phyloP scores from a whole-genome alignment of 2,888 invertebrate genomes.

The Nipponacmea schrenckii region DNA sequence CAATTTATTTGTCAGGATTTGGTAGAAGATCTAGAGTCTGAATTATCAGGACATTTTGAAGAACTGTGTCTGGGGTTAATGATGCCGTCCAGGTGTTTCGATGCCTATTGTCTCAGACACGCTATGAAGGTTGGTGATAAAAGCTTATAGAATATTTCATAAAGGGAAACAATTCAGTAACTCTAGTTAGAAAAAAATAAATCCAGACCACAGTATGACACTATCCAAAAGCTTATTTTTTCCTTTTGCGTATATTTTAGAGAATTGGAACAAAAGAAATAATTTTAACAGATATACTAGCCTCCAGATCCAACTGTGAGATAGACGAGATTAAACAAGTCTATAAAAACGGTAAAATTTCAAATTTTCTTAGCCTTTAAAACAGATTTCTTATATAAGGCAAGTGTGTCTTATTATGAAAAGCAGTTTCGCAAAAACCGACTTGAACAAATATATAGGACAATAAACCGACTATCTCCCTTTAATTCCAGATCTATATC shows the following conservation, averaged over 20 bases:
- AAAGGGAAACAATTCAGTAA: neutral
- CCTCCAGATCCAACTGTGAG: constrained; percentile 34
- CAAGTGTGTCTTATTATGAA: too few species aligned
- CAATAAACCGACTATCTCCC: too few species aligned
- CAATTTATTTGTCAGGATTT: constrained; percentile 58
- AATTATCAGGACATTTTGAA: constrained; percentile 68
- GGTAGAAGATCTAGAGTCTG: constrained; percentile 65
- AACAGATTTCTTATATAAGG: too few species aligned
- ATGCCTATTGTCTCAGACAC: constrained; percentile 63
- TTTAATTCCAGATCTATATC: constrained; percentile 21
- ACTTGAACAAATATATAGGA: too few species aligned
- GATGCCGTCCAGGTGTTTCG: constrained; percentile 63
- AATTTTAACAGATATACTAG: constrained; percentile 43
- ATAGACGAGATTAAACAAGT: constrained; percentile 39
- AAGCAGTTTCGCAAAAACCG: too few species aligned
- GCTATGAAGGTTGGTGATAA: constrained; percentile 56
- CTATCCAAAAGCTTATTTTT: neutral
- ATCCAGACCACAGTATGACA: neutral
- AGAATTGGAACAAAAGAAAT: constrained; percentile 45
- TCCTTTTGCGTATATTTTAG: constrained; percentile 27
- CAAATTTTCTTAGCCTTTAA: neutral
- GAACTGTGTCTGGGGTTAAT: constrained; percentile 64
- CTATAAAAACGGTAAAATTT: constrained; percentile 38
- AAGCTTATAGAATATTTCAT: neutral
- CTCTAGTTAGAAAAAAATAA: too few species aligned